Evolutionary conservation across 2,888 invertebrate species (phyloP).

Genomic region (Euclidia mi): DNA sequence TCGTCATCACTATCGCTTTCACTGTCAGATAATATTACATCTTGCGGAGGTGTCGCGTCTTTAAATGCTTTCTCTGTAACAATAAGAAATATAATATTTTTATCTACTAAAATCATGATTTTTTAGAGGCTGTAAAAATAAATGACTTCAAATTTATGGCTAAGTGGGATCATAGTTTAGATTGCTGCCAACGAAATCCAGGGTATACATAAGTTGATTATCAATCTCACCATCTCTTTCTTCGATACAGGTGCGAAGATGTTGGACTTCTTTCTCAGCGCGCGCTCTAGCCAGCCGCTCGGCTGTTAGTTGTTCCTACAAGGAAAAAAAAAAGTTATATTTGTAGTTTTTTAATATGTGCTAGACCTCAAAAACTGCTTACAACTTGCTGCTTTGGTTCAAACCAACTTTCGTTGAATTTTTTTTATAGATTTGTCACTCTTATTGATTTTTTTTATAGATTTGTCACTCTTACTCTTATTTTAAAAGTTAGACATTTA

Average conservation of each 20-base stretch:
- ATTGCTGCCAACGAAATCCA: neutral
- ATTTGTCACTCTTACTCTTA: no score
- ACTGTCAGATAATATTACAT: slow-evolving; percentile 66
- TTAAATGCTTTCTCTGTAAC: slow-evolving; percentile 72
- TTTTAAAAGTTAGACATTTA: no score
- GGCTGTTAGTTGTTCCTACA: slow-evolving; percentile 73
- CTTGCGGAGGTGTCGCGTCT: slow-evolving; percentile 53
- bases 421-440: no score
- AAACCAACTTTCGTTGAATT: no score
- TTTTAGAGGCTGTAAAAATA: slow-evolving; percentile 3
- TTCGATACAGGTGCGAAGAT: slow-evolving; percentile 75
- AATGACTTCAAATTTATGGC: neutral
- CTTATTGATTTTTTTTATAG: no score
- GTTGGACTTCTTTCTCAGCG: slow-evolving; percentile 74
- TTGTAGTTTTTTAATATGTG: neutral
- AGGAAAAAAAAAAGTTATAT: neutral
- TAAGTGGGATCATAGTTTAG: no score
- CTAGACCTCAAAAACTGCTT: no score
- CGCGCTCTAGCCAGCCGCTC: slow-evolving; percentile 70
- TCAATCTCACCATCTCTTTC: slow-evolving; percentile 75
- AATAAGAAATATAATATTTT: slow-evolving; percentile 33
- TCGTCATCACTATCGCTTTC: slow-evolving; percentile 67
- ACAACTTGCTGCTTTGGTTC: no score
- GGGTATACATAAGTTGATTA: no score
- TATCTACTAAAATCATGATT: no score